These are phyloP conservation scores for Paedocypris micromegethes DNA, from an alignment of 2,797 vertebrate species.

Conservation along the genomic window DNA sequence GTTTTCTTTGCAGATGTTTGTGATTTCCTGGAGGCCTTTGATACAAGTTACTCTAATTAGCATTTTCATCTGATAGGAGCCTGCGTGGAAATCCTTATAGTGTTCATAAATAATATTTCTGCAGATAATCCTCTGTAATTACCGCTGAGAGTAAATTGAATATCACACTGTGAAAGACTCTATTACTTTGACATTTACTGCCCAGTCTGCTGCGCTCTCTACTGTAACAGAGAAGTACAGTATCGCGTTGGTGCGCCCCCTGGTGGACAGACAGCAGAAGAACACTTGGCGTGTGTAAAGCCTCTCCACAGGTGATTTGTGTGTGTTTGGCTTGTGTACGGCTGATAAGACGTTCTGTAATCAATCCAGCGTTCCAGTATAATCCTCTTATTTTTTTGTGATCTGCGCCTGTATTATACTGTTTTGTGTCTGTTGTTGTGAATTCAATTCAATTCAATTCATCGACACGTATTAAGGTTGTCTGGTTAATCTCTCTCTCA, in stretches of 20 bases:
- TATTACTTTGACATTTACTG: slow-evolving; percentile 33
- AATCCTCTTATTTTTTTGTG: slow-evolving; percentile 6
- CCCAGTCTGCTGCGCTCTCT: slow-evolving; percentile 14
- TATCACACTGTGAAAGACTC: slow-evolving; percentile 36
- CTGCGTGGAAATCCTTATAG: slow-evolving; percentile 6
- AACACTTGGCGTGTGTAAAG: background rate
- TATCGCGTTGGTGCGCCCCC: too few species aligned
- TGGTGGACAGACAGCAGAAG: background rate
- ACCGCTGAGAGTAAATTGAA: slow-evolving; percentile 37
- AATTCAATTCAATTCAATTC: too few species aligned
- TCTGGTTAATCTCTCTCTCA: slow-evolving; percentile 17
- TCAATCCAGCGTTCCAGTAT: background rate
- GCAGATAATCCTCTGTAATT: slow-evolving; percentile 30
- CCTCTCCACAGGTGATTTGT: slow-evolving; percentile 6
- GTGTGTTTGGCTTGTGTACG: slow-evolving; percentile 10
- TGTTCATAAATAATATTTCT: slow-evolving; percentile 29
- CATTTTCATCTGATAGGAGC: slow-evolving; percentile 14
- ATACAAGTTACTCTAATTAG: slow-evolving; percentile 21
- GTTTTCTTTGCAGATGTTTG: too few species aligned
- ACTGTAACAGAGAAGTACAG: too few species aligned
- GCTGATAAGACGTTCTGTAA: background rate
- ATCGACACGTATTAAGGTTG: background rate
- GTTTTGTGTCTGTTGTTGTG: slow-evolving; percentile 6
- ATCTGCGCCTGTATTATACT: background rate
- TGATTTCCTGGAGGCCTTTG: slow-evolving; percentile 21